Evolutionary conservation across 2,797 vertebrate species (phyloP), one percentile per base, ranked within the genome.

Genomic region (Nyctalus aviator): DNA sequence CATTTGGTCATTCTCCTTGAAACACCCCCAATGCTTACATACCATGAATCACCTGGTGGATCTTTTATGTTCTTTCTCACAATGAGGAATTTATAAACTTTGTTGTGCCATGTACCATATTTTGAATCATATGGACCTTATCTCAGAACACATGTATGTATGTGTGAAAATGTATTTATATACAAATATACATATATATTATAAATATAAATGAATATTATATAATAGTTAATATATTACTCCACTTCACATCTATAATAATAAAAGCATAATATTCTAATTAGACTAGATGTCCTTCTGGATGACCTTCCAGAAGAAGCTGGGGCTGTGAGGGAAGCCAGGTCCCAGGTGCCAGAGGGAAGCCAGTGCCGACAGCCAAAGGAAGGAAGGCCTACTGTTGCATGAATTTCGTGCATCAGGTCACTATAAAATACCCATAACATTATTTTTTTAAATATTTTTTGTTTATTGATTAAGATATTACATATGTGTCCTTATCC

Each of bases 1-100:
- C 48, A 69, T 96, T 88, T 84, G 27, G 10, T 46, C 17, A 32
- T 32, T 87, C 46, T 90, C 44, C 13, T 90, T 78, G 88, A 93
- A 94, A 73, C 14, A 75, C 6, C 11, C 32, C 35, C n/a, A 82
- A 8, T 76, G 12, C n/a, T 79, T 48, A 48, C 37, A 71, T 48
- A 23, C 8, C 15, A 25, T 20, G 6, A 79, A 37, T 73, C 44
- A 91, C n/a, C 21, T 50, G 53, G 59, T 89, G 14, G n/a, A 84
- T 75, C 6, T 15, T 68, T 93, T 69, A 37, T 84, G 27, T 17
- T 93, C 17, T n/a, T 87, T 23, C 44, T 77, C 57, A 44, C 64
- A 84, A 81, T 13, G 17, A 90, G 50, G 66, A 84, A 13, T 66
- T 87, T 81, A 77, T 53, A 90, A 75, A 17, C 37, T 84, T 93